phyloP scores from a whole-genome alignment of 2,113 vertebrate genomes.

The Trematomus loennbergii region DNA sequence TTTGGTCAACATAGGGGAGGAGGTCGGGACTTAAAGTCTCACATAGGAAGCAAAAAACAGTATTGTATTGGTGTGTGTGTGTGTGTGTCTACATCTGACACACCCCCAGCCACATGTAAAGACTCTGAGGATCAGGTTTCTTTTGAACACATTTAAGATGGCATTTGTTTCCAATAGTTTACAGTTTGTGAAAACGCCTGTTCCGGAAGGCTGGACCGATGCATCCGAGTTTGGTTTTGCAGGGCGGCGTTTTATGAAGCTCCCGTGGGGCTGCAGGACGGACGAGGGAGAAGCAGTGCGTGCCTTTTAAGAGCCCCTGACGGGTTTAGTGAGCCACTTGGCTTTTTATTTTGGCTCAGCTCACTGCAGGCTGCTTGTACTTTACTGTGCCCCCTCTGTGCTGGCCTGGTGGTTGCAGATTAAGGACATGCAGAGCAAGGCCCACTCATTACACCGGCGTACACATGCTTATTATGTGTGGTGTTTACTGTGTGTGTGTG shows the following conservation, averaged over 20 bases:
- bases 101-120: conserved; percentile 78
- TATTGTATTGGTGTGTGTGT: neutral
- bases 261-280: conserved; percentile 56
- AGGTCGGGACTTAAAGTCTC: conserved; percentile 24
- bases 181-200: conserved; percentile 72
- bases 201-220: conserved; percentile 67
- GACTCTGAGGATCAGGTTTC: conserved; percentile 75
- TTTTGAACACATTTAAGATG: conserved; percentile 82
- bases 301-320: conserved; percentile 72
- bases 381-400: conserved; percentile 74
- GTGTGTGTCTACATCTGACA: conserved; percentile 30
- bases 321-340: conserved; percentile 71
- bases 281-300: conserved; percentile 52
- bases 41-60: conserved; percentile 48
- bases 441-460: conserved; percentile 59
- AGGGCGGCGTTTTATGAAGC: conserved; percentile 57
- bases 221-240: conserved; percentile 56
- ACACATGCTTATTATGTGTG: conserved; percentile 46
- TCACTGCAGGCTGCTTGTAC: conserved; percentile 78
- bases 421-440: conserved; percentile 67
- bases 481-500: conserved; percentile 42
- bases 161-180: conserved; percentile 79
- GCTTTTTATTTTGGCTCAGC: conserved; percentile 77
- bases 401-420: conserved; percentile 69
- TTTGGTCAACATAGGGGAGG: conserved; percentile 34